Conservation (phyloP, 1,140 invertebrate species). For the Laupala kohalensis region DNA sequence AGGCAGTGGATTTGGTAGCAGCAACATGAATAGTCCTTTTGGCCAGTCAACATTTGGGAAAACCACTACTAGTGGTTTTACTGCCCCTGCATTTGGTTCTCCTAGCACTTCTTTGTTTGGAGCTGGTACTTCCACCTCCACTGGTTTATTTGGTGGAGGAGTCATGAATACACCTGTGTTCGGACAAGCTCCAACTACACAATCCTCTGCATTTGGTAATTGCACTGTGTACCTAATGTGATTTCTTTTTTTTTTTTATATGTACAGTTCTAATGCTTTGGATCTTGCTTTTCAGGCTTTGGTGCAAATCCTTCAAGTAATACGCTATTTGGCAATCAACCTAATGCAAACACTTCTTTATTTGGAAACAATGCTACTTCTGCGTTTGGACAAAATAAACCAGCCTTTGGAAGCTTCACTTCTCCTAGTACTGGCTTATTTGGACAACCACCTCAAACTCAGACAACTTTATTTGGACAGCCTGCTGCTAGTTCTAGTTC, state of each 20-base stretch:
- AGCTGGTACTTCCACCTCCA: constrained; percentile 33
- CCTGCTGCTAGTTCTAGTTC: constrained; percentile 25
- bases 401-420: constrained; percentile 19
- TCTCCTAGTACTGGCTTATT: constrained; percentile 31
- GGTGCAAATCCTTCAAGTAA: constrained; percentile 3
- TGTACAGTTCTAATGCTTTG: neutral
- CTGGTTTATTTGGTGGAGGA: constrained; percentile 36
- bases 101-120: constrained; percentile 40
- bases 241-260: neutral
- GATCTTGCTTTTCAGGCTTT: constrained; percentile 7
- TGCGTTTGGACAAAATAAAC: constrained; percentile 23
- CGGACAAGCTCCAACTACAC: constrained; percentile 21
- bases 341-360: constrained; percentile 15
- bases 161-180: constrained; percentile 28
- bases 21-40: constrained; percentile 26
- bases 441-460: constrained; percentile 23
- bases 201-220: constrained; percentile 19
- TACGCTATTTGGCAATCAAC: constrained; percentile 18
- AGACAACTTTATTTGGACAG: constrained; percentile 43
- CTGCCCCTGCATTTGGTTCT: constrained; percentile 38
- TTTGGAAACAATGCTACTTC: constrained; percentile 10
- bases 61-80: constrained; percentile 33
- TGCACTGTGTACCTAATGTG: neutral
- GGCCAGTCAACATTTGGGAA: constrained; percentile 36
- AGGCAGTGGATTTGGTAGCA: constrained; percentile 11